A percentile compares a stretch with the other conserved stretches of the same genome.
Conservation (phyloP, 2,888 invertebrate species). For the Drosophila infuscata region DNA sequence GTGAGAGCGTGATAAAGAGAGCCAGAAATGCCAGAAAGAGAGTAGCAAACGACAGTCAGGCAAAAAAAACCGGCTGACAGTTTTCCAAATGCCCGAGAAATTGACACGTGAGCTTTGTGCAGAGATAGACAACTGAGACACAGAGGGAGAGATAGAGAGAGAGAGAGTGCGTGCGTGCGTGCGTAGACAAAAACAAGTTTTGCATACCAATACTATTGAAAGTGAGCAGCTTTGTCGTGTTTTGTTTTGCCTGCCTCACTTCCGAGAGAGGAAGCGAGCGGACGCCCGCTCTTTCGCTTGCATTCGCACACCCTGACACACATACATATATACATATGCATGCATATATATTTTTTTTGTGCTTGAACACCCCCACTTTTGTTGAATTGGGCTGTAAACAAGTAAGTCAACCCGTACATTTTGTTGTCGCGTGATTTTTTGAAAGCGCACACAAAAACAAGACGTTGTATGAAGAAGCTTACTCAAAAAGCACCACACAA, state of each 20-base stretch:
- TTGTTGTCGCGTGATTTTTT: slow-evolving; percentile 52
- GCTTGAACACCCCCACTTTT: slow-evolving; percentile 30
- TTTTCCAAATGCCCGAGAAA: slow-evolving; percentile 41
- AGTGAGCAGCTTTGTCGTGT: slow-evolving; percentile 46
- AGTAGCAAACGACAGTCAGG: slow-evolving; percentile 9
- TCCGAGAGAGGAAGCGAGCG: not conserved
- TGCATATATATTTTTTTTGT: not conserved
- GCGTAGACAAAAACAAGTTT: slow-evolving; percentile 54
- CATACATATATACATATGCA: not conserved
- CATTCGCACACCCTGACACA: slow-evolving; percentile 46
- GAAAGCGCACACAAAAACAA: slow-evolving; percentile 16
- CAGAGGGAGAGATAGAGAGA: slow-evolving; percentile 16
- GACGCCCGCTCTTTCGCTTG: slow-evolving; percentile 31
- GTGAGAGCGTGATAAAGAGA: slow-evolving; percentile 13
- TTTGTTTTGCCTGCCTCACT: slow-evolving; percentile 38
- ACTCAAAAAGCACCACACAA: not conserved
- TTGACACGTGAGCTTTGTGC: slow-evolving; percentile 60
- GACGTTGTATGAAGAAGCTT: slow-evolving; percentile 21
- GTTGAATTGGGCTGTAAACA: slow-evolving; percentile 26
- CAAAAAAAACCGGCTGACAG: slow-evolving; percentile 64
- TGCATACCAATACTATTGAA: slow-evolving; percentile 52
- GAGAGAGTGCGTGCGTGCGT: slow-evolving; percentile 33
- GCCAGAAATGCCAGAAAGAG: slow-evolving; percentile 1
- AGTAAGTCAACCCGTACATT: slow-evolving; percentile 35
- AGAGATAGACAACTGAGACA: slow-evolving; percentile 9